Evolutionary conservation across 2,113 vertebrate genomes (phyloP), one percentile per base, ranked within the genome.

Genomic region (Epinephelus moara): DNA sequence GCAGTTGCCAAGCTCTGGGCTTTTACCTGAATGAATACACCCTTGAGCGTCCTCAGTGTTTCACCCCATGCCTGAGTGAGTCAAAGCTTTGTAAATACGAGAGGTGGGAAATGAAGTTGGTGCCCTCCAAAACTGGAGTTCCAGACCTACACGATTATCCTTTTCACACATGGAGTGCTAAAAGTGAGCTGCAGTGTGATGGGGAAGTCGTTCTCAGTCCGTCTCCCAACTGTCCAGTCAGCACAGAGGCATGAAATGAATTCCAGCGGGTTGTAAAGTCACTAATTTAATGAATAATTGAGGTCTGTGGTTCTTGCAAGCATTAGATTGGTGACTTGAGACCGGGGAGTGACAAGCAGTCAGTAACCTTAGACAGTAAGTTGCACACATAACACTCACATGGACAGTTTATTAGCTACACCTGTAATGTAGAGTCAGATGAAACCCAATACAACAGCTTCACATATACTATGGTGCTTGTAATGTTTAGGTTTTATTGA

Each of bases 221-320:
- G 78, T 76, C n/a, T 27, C 59, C 40, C 53, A 27, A 8, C 63
- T 12, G 67, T 68, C 52, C 57, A 25, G 62, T 80, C 70, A 21
- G 21, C 55, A 23, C 71, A 66, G 72, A 19, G 6, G 59, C 42
- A 19, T 33, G 11, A 57, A 40, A 69, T 59, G 23, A 72, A 27
- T 40, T 71, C 64, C 69, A 56, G 77, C 66, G 14, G 60, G 18
- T 6, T 78, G 17, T 2, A n/a, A 42, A 70, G 70, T 42, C 47
- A 12, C 55, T 19, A 33, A 64, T 42, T 78, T 23, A 60, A 85
- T 84, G 55, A 85, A 84, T 88, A 84, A 85, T 89, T 85, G 49
- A 88, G 14, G 45, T 61, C 23, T 88, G 80, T 55, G 76, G 77
- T 88, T 75, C 69, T 37, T 63, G 19, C 30, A 69, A 63, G 77